phyloP scores from a whole-genome alignment of 1,140 invertebrate species.

The Cepaea nemoralis region DNA sequence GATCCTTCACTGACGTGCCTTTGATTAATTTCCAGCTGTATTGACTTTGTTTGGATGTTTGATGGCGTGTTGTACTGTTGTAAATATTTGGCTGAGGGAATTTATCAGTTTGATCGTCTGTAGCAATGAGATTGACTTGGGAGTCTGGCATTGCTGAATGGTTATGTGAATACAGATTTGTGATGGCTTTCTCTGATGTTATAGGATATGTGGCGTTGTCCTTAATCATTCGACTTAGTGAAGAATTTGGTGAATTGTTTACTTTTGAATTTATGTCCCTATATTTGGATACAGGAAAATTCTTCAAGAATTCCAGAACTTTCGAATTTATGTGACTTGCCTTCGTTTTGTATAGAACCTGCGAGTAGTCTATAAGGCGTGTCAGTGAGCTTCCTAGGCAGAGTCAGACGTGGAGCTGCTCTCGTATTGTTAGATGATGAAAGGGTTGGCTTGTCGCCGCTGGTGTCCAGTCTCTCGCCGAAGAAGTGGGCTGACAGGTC shows the following conservation, averaged over 20 bases:
- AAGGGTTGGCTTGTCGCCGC: no score
- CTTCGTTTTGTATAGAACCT: no score
- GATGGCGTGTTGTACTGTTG: conserved; percentile 11
- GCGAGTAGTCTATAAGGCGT: no score
- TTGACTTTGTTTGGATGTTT: conserved; percentile 36
- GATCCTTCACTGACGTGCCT: conserved; percentile 8
- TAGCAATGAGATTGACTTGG: no score
- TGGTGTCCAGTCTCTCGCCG: background rate
- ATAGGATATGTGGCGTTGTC: background rate
- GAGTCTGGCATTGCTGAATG: background rate
- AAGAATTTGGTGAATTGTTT: background rate
- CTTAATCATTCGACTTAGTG: background rate
- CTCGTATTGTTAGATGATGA: no score
- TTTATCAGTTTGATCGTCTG: no score
- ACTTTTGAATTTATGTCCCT: background rate
- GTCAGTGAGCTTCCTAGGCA: no score
- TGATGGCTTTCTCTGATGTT: background rate
- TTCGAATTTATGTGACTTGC: conserved; percentile 54
- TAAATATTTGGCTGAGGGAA: no score
- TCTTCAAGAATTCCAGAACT: conserved; percentile 54
- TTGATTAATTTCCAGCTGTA: conserved; percentile 48
- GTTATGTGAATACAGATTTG: no score
- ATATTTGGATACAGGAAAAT: conserved; percentile 13
- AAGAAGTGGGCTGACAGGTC: conserved; percentile 22
- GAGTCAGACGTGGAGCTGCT: no score